Evolutionary conservation across 2,113 vertebrate species (phyloP).

Genomic region (Pelecanoides urinatrix): DNA sequence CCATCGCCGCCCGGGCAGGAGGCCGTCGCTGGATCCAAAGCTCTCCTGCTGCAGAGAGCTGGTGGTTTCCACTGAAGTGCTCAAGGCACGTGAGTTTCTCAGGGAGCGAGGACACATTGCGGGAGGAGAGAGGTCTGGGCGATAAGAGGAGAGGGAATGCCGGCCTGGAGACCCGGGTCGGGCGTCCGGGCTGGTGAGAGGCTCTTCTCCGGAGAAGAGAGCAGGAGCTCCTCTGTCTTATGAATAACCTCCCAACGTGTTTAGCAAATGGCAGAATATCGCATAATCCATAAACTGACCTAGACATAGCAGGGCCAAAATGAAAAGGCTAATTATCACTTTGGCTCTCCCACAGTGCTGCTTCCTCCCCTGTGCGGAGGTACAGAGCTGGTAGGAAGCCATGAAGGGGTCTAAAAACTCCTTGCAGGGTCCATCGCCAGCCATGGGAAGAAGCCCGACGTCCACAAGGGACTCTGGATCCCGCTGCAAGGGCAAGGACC

Average conservation of each 20-base stretch:
- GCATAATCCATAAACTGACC: not conserved
- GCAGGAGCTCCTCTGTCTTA: not conserved
- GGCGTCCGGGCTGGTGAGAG: not conserved
- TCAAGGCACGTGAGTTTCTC: not conserved
- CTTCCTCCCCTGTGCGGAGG: not conserved
- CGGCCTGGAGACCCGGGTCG: not conserved
- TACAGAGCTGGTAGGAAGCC: not conserved
- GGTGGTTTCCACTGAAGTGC: not conserved
- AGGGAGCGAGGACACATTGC: rapidly evolving
- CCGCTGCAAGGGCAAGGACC: not conserved
- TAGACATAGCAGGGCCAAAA: not conserved
- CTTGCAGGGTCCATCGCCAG: rapidly evolving
- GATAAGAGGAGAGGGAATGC: not conserved
- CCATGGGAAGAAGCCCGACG: not conserved
- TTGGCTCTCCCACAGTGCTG: not conserved
- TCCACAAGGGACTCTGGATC: not conserved
- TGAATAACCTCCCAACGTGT: not conserved
- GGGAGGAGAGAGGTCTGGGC: not conserved
- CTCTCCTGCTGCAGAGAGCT: not conserved
- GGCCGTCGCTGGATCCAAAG: rapidly evolving
- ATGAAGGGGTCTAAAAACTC: rapidly evolving
- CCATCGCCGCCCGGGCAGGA: rapidly evolving
- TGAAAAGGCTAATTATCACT: not conserved
- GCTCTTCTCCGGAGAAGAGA: not conserved
- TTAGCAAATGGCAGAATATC: not conserved